Evolutionary conservation across 2,888 invertebrate genomes (phyloP).

Genomic region (Mesorhabditis belari): DNA sequence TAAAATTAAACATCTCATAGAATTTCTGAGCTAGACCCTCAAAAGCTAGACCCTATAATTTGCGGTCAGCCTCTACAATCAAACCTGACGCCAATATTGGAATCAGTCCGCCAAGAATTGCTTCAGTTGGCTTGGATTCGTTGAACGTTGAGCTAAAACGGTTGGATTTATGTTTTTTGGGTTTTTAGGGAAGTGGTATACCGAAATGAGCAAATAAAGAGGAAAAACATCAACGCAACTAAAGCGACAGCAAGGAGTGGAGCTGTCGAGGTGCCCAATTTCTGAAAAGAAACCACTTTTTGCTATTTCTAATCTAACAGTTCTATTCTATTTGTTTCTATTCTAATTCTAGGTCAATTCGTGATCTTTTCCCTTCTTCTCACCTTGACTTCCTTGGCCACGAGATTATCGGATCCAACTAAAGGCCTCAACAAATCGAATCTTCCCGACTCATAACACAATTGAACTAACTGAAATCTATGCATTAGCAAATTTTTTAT

Average conservation of each 20-base stretch:
- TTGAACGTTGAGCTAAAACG: no score
- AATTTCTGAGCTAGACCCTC: no score
- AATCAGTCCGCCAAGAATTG: slow-evolving; percentile 31
- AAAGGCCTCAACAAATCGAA: slow-evolving; percentile 22
- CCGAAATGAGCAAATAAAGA: background rate
- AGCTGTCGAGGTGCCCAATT: slow-evolving; percentile 17
- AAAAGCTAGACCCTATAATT: no score
- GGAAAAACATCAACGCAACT: slow-evolving; percentile 8
- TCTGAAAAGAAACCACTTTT: no score
- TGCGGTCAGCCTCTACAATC: slow-evolving; percentile 3
- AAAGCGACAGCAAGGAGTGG: slow-evolving; percentile 28
- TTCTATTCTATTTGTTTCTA: no score
- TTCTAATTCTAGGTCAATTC: no score
- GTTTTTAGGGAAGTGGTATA: slow-evolving; percentile 11
- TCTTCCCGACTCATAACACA: slow-evolving; percentile 26
- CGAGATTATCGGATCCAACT: slow-evolving; percentile 31
- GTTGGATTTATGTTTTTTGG: no score
- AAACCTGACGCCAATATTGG: slow-evolving; percentile 26
- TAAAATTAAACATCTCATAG: no score
- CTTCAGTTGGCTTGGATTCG: slow-evolving; percentile 37
- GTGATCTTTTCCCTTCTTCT: slow-evolving; percentile 20
- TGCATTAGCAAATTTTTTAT: no score
- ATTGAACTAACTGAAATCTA: slow-evolving; percentile 18
- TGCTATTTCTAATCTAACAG: no score
- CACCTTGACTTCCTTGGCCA: slow-evolving; percentile 17